phyloP scores from a whole-genome alignment of 1,140 invertebrate species.

The Drosophila tsacasi region DNA sequence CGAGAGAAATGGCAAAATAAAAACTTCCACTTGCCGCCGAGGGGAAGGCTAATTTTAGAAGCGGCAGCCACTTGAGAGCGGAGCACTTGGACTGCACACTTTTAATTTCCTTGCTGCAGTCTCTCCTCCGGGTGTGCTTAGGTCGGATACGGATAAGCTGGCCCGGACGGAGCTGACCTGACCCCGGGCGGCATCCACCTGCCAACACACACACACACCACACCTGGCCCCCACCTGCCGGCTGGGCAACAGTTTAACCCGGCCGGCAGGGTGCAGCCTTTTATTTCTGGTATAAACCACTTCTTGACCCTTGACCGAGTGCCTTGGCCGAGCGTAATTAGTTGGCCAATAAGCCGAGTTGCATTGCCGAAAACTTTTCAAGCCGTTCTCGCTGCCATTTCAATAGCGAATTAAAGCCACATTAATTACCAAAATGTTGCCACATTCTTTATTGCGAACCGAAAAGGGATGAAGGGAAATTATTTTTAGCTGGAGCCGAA shows the following conservation, averaged over 20 bases:
- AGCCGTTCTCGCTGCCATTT: constrained; percentile 9
- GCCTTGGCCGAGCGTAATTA: constrained; percentile 54
- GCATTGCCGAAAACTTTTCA: constrained; percentile 36
- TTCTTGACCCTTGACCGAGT: constrained; percentile 49
- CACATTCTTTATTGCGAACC: constrained; percentile 10
- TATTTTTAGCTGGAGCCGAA: constrained; percentile 40
- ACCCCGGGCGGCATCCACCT: constrained; percentile 24
- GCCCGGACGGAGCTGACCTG: constrained; percentile 2
- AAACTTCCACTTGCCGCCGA: constrained; percentile 31
- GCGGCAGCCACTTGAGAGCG: constrained; percentile 50
- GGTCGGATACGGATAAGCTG: constrained; percentile 24
- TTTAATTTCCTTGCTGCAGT: constrained; percentile 49
- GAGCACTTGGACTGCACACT: constrained; percentile 43
- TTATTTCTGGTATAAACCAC: constrained; percentile 33
- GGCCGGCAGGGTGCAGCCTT: constrained; percentile 13
- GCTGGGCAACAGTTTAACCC: constrained; percentile 18
- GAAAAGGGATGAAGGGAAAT: neutral
- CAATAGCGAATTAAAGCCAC: constrained; percentile 26
- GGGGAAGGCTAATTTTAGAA: constrained; percentile 59
- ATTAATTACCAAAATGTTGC: constrained; percentile 22
- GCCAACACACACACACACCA: neutral
- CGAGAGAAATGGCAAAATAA: constrained; percentile 24
- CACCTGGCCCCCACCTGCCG: too few relatives aligned
- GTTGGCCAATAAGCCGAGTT: constrained; percentile 52
- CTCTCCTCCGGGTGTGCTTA: constrained; percentile 20